Evolutionary conservation across 2,888 invertebrate species (phyloP), one percentile per base, ranked within the genome.

Genomic region (Diloba caeruleocephala): DNA sequence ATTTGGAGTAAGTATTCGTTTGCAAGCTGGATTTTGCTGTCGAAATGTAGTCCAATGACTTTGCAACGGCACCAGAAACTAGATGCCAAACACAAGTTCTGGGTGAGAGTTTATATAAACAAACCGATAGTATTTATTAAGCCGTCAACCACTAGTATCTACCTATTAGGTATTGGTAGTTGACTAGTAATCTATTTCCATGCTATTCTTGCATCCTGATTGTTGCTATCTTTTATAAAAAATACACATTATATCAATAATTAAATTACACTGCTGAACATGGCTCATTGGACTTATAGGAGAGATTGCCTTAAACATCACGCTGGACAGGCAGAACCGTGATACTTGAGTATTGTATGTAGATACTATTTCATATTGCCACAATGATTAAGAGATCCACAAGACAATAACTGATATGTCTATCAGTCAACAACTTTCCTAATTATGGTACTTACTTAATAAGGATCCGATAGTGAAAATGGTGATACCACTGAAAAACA

Each of bases 401-500:
- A 23, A 33, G 39, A 13, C 28, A 51, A 9, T 14, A 50, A 32
- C 43, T 28, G 29, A 58, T 44, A 42, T 12, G 2, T 21, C 31
- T 46, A 70, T 65, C 49, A 46, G 34, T 46, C 23, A 36, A 45
- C 8, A 42, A n/a, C 8, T 31, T 25, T 8, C 6, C 9, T 8
- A 34, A 14, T 10, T 26, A 26, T 3, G 6, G 13, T 17, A 60
- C 76, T 84, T 87, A 96, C 96, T 96, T 76, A 96, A 84, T 42
- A 95, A 55, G 36, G 96, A 95, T 74, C 96, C 96, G 57, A 95
- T 93, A 1, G 88, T 85, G 41, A 95, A 84, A 33, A 96, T 93
- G 36, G 95, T 89, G 26, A 95, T 78, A 12, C 96, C 96, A 79
- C 96, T 96, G 52, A 94, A 91, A 55, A 96, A 93, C 94, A 95